These are phyloP conservation scores for Phymastichus coffea DNA, from an alignment of 1,140 invertebrate genomes.

Conservation along the genomic window DNA sequence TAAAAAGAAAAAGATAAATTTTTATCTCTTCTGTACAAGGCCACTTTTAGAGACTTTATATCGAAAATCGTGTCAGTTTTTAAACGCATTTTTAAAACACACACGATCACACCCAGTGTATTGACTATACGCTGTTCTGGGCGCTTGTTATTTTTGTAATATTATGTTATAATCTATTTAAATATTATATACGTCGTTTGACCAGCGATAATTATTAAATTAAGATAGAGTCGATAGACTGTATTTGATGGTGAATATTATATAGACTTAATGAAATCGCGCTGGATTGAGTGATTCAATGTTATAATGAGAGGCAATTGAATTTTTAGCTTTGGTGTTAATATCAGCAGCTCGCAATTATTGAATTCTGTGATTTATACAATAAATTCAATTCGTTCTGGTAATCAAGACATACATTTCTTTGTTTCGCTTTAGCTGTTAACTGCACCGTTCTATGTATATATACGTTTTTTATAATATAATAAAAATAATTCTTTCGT, in stretches of 20 bases:
- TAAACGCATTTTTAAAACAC: slow-evolving; percentile 16
- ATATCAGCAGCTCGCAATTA: slow-evolving; percentile 29
- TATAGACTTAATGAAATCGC: slow-evolving; percentile 20
- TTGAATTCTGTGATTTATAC: slow-evolving; percentile 37
- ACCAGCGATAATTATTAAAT: slow-evolving; percentile 22
- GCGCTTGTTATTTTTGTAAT: slow-evolving; percentile 55
- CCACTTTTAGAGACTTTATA: slow-evolving; percentile 25
- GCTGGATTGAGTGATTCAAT: slow-evolving; percentile 27
- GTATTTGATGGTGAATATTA: slow-evolving; percentile 23
- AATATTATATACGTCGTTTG: slow-evolving; percentile 48
- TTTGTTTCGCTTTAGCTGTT: slow-evolving; percentile 18
- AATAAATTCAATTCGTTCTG: slow-evolving; percentile 35
- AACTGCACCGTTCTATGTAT: slow-evolving; percentile 12
- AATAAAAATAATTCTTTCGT: slow-evolving; percentile 10
- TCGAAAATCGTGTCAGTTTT: slow-evolving; percentile 15
- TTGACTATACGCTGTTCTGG: slow-evolving; percentile 39
- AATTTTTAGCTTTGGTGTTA: slow-evolving; percentile 25
- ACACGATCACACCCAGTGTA: slow-evolving; percentile 39
- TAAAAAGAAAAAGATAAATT: slow-evolving; percentile 22
- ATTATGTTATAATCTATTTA: slow-evolving; percentile 56
- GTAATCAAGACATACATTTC: slow-evolving; percentile 12
- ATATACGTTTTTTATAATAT: slow-evolving; percentile 14
- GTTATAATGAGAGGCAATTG: slow-evolving; percentile 20
- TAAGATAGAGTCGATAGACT: slow-evolving; percentile 29
- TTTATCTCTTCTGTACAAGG: slow-evolving; percentile 24